These are phyloP conservation scores for Ectobius pallidus DNA, from an alignment of 2,888 invertebrate species.

Conservation along the genomic window DNA sequence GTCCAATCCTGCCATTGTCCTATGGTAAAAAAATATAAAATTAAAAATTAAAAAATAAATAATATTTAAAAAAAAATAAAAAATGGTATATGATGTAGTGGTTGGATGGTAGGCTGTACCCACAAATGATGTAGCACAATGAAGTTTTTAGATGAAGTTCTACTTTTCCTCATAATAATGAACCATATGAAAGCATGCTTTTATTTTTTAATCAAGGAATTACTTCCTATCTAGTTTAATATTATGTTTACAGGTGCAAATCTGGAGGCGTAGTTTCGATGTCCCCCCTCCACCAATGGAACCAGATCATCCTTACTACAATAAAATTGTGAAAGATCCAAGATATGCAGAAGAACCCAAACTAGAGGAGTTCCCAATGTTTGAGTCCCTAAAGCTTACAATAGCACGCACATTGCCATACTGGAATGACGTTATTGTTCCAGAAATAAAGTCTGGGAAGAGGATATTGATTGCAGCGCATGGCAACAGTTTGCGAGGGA, in stretches of 20 bases:
- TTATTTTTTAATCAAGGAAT: too few species aligned
- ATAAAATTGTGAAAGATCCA: conserved; percentile 75
- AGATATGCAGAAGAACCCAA: conserved; percentile 75
- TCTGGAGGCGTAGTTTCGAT: conserved; percentile 86
- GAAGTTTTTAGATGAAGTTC: too few species aligned
- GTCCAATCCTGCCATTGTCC: too few species aligned
- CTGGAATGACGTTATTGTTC: conserved; percentile 84
- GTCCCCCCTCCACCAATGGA: conserved; percentile 83
- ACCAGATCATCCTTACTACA: conserved; percentile 74
- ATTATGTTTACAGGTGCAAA: conserved; percentile 80
- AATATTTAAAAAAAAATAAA: too few species aligned
- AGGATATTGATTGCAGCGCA: conserved; percentile 83
- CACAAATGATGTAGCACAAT: too few species aligned
- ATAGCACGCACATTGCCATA: conserved; percentile 83
- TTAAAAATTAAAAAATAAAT: too few species aligned
- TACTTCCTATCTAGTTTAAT: too few species aligned
- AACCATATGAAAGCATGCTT: too few species aligned
- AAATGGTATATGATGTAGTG: too few species aligned
- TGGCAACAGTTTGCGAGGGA: conserved; percentile 84
- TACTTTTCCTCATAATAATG: too few species aligned
- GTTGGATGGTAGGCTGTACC: too few species aligned
- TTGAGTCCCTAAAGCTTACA: conserved; percentile 82
- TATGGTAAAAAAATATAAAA: too few species aligned
- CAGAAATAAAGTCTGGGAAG: conserved; percentile 81
- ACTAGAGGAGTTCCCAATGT: conserved; percentile 75